These are phyloP conservation scores for Sturmia bella DNA, from an alignment of 2,888 invertebrate species.

Conservation along the genomic window DNA sequence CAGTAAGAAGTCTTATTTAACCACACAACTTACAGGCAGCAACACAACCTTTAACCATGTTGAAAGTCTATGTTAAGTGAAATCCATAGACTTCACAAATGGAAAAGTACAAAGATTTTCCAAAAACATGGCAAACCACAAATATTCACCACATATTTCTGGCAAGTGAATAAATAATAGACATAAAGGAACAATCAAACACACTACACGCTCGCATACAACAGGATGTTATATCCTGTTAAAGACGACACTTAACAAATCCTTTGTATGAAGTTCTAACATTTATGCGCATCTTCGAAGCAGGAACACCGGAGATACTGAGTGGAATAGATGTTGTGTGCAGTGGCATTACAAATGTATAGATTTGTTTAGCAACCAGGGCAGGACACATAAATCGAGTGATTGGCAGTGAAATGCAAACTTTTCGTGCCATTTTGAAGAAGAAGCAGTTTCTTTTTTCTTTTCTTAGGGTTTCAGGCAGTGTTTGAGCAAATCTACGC, in stretches of 20 bases:
- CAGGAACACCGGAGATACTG: too few species aligned
- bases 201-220: neutral
- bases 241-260: slow-evolving; percentile 41
- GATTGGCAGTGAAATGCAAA: neutral
- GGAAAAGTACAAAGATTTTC: slow-evolving; percentile 33
- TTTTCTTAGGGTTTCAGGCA: too few species aligned
- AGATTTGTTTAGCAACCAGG: neutral
- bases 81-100: slow-evolving; percentile 29
- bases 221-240: slow-evolving; percentile 37
- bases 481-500: too few species aligned
- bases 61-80: slow-evolving; percentile 10
- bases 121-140: slow-evolving; percentile 48
- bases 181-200: neutral
- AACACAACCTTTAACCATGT: slow-evolving; percentile 5
- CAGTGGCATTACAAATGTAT: neutral
- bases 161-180: slow-evolving; percentile 43
- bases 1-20: slow-evolving; percentile 7
- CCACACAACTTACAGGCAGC: neutral
- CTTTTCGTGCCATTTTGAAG: neutral
- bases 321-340: neutral
- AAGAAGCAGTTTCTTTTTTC: neutral
- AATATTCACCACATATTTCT: slow-evolving; percentile 56
- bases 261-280: slow-evolving; percentile 26
- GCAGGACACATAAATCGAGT: neutral
- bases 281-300: neutral